These are phyloP conservation scores for Cordylochernes scorpioides DNA, from an alignment of 2,888 invertebrate species.

Conservation along the genomic window DNA sequence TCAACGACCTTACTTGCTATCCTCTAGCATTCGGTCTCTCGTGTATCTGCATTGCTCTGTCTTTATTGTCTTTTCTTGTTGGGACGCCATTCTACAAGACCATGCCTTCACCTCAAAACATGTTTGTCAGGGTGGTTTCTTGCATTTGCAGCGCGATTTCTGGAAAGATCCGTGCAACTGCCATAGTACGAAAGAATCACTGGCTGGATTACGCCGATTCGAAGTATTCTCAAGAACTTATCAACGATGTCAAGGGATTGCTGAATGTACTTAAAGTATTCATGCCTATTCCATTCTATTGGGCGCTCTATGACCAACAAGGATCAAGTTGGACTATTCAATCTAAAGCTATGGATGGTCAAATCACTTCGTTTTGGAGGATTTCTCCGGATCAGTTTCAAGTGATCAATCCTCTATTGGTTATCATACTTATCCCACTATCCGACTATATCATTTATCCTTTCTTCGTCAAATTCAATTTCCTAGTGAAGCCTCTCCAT, in stretches of 20 bases:
- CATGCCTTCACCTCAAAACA: slow-evolving; percentile 42
- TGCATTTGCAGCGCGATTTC: no score
- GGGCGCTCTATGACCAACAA: slow-evolving; percentile 90
- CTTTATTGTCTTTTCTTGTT: slow-evolving; percentile 50
- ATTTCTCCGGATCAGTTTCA: slow-evolving; percentile 96
- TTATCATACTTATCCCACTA: slow-evolving; percentile 54
- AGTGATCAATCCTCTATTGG: slow-evolving; percentile 32
- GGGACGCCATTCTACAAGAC: slow-evolving; percentile 51
- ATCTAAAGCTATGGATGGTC: slow-evolving; percentile 60
- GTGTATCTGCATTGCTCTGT: slow-evolving; percentile 51
- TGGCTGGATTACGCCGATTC: slow-evolving; percentile 77
- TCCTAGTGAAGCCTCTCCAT: slow-evolving; percentile 38
- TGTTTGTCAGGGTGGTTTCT: slow-evolving; percentile 43
- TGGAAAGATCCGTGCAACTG: no score
- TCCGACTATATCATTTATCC: slow-evolving; percentile 42
- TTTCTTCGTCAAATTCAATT: slow-evolving; percentile 35
- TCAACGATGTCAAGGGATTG: slow-evolving; percentile 48
- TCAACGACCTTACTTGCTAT: slow-evolving; percentile 46
- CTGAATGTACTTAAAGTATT: slow-evolving; percentile 50
- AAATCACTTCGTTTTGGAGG: no score
- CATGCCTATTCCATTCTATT: slow-evolving; percentile 78
- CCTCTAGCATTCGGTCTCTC: slow-evolving; percentile 70
- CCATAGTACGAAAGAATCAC: slow-evolving; percentile 31
- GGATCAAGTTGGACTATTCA: slow-evolving; percentile 79
- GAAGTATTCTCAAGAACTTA: slow-evolving; percentile 38